These are phyloP conservation scores for Oreochromis tanganicae DNA, from an alignment of 2,113 vertebrate genomes.

Conservation along the genomic window DNA sequence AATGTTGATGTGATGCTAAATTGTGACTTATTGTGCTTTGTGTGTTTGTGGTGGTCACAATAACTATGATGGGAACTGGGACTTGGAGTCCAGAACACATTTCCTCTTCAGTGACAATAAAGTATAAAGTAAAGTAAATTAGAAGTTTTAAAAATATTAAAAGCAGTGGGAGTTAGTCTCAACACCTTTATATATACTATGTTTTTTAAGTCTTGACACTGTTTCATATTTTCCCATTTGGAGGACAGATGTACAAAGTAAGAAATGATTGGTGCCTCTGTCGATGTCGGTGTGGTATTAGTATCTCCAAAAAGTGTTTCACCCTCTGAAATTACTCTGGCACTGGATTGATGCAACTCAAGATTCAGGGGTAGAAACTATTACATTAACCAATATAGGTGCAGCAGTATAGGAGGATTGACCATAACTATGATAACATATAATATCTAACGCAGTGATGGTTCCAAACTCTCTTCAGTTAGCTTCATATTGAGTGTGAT, in stretches of 20 bases:
- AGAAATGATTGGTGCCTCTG: background rate
- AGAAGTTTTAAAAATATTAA: background rate
- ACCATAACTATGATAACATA: background rate
- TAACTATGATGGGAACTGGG: background rate
- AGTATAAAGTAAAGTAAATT: background rate
- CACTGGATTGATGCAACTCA: background rate
- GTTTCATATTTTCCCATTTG: background rate
- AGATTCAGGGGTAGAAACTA: background rate
- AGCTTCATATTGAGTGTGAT: background rate
- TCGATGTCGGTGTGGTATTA: background rate
- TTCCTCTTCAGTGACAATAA: background rate
- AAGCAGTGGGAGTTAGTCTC: background rate
- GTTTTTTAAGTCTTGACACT: background rate
- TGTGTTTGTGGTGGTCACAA: background rate
- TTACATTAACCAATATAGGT: background rate
- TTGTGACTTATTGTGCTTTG: background rate
- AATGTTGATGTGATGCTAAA: background rate
- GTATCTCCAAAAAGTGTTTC: background rate
- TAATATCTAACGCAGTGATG: background rate
- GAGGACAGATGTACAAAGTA: background rate
- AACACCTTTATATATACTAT: background rate
- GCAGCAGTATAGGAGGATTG: background rate
- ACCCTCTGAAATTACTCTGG: background rate
- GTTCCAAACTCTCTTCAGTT: background rate
- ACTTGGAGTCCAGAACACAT: background rate